Evolutionary conservation across 2,888 invertebrate genomes (phyloP), one percentile per base, ranked within the genome.

Genomic region (Meteorus colon): DNA sequence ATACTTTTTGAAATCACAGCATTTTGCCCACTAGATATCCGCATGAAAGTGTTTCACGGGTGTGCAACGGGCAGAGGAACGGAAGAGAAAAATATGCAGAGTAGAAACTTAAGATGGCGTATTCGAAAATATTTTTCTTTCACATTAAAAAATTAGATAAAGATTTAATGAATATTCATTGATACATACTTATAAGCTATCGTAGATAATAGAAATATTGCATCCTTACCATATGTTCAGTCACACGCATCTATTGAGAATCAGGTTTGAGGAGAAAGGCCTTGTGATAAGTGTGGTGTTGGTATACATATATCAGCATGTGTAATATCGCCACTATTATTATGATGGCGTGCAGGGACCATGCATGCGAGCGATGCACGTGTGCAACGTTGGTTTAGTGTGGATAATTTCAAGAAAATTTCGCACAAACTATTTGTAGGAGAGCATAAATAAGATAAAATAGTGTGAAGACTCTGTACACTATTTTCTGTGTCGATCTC

Each of bases 361-460:
- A 76, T 16, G 77, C 79, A 80, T 79, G 79, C 80, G 77, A 80
- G 76, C 76, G 74, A 80, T 77, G 77, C 80, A 80, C 79, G 77
- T 80, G 76, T 77, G 77, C 66, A 79, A 80, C 76, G 77, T 31
- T 68, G 48, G 12, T 34, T 8, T 59, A 59, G 55, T 51, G 29
- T 29, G 29, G 34, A 55, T 70, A 70, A 70, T 70, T 70, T 70
- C 59, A 70, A 59, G 69, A 65, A 10, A 62, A 77, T 73, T 66
- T 8, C 34, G 8, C 34, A 34, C 34, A 8, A 34, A 8, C 34
- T 34, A 34, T 34, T 34, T 34, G 5, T 8, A 34, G 4, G 34
- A 1, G 34, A 34, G 2, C 24, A 24, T 24, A 24, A 24, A 1
- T 24, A 24, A 24, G 24, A 24, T 24, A 24, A 34, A 34, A 34